Evolutionary conservation across 2,888 invertebrate species (phyloP), one percentile per base, ranked within the genome.

Genomic region (Pterostichus madidus): DNA sequence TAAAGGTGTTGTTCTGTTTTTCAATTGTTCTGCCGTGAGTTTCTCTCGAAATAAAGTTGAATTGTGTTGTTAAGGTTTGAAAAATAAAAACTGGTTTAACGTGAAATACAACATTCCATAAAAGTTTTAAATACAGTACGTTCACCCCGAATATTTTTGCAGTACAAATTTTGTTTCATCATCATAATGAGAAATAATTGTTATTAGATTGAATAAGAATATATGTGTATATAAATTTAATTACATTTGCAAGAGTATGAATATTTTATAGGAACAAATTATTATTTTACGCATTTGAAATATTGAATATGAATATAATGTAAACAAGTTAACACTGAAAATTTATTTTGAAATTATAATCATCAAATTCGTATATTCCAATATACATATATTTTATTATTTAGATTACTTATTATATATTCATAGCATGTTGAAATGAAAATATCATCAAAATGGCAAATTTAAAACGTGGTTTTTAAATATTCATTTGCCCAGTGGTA

Each of bases 331-430:
- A 77, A 77, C 77, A 56, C 77, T 56, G 24, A 53, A 77, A 77
- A 77, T 77, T 77, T 56, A 56, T 77, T 77, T 39, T 35, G 53
- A 39, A 77, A 77, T 77, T 77, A 56, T 56, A 53, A 56, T 77
- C 39, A 77, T 56, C 56, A 53, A 77, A 77, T 77, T 56, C 44
- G 77, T 56, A 77, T 56, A 77, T 77, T 56, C 35, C 56, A 77
- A 77, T 56, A 77, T 56, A 77, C 76, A 78, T 64, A 68, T 75
- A 81, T 81, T 81, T 81, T 75, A 81, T 81, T 80, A 80, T 80
- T 80, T 80, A 71, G 53, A 71, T 80, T 32, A 49, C 73, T 81
- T 52, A 75, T 81, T 75, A 81, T 75, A 75, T 75, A 81, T 81
- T 73, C 81, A 75, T 81, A 52, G 56, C 44, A 46, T 17, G 73